Percentiles rank a stretch among this genome's conserved stretches.
Evolutionary conservation across 1,140 invertebrate species (phyloP).

Genomic region (Theocolax elegans): DNA sequence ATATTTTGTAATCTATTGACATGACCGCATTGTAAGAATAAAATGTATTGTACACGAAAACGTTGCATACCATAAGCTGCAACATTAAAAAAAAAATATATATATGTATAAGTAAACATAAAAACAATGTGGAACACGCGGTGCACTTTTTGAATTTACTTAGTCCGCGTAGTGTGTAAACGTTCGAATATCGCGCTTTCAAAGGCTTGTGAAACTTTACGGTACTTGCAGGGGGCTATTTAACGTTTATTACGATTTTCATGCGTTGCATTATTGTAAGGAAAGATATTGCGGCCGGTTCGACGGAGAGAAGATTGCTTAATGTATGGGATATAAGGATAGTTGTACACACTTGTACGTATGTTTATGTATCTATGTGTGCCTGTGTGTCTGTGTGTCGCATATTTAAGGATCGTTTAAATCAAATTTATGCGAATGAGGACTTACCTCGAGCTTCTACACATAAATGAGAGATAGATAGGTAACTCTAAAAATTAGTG

Average conservation of each 20-base stretch:
- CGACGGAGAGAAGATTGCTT: constrained; percentile 6
- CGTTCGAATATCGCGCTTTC: constrained; percentile 6
- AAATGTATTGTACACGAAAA: too few relatives aligned
- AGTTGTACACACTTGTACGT: too few relatives aligned
- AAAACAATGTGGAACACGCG: too few relatives aligned
- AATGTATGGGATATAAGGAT: background rate
- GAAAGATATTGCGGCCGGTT: background rate
- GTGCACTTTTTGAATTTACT: background rate
- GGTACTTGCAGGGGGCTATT: constrained; percentile 8
- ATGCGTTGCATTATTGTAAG: constrained; percentile 18
- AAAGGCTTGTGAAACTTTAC: constrained; percentile 20
- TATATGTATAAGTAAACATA: too few relatives aligned
- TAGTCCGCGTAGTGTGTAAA: background rate
- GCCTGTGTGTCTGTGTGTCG: background rate
- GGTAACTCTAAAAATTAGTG: background rate
- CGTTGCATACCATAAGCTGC: too few relatives aligned
- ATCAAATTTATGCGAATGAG: constrained; percentile 26
- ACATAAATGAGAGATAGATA: background rate
- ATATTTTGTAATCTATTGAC: too few relatives aligned
- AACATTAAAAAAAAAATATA: too few relatives aligned
- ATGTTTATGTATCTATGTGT: too few relatives aligned
- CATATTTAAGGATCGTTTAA: background rate
- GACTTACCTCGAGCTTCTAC: background rate
- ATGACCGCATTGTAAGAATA: too few relatives aligned
- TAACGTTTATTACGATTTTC: constrained; percentile 32